phyloP scores from a whole-genome alignment of 2,113 vertebrate genomes.

The Notothenia coriiceps region DNA sequence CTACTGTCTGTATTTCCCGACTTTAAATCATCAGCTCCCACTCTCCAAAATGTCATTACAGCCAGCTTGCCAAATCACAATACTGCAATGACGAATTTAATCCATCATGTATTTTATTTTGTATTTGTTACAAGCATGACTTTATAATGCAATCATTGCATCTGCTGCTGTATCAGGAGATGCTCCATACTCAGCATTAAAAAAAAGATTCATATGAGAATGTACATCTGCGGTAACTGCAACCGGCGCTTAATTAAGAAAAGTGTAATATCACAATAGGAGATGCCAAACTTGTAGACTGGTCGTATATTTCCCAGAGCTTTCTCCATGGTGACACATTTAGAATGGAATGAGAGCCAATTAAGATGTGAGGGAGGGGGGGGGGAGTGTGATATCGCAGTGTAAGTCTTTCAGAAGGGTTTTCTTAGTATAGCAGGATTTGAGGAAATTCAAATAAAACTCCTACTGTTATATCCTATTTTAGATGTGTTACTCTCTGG shows the following conservation, averaged over 20 bases:
- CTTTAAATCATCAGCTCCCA: constrained; percentile 25
- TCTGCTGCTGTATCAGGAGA: constrained; percentile 18
- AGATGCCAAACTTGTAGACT: neutral
- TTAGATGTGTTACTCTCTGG: constrained; percentile 1
- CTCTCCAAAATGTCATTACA: constrained; percentile 40
- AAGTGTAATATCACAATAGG: constrained; percentile 13
- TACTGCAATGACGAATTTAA: constrained; percentile 43
- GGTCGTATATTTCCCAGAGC: neutral
- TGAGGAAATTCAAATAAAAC: neutral
- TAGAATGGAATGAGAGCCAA: neutral
- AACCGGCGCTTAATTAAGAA: constrained; percentile 43
- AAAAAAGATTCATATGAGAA: constrained; percentile 8
- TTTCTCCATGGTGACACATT: neutral
- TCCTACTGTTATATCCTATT: neutral
- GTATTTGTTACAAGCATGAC: constrained; percentile 43
- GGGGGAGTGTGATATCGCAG: neutral
- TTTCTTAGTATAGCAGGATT: neutral
- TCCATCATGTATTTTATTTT: constrained; percentile 58
- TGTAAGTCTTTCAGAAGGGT: neutral
- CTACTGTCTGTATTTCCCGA: neutral
- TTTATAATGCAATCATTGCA: constrained; percentile 68
- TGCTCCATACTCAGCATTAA: constrained; percentile 37
- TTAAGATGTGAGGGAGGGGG: neutral
- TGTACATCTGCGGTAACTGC: constrained; percentile 12
- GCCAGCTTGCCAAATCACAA: constrained; percentile 37